A percentile compares a stretch with the other conserved stretches of the same genome.
These are phyloP conservation scores for Paradoxurus hermaphroditus DNA, from an alignment of 2,113 vertebrate genomes.

Conservation along the genomic window DNA sequence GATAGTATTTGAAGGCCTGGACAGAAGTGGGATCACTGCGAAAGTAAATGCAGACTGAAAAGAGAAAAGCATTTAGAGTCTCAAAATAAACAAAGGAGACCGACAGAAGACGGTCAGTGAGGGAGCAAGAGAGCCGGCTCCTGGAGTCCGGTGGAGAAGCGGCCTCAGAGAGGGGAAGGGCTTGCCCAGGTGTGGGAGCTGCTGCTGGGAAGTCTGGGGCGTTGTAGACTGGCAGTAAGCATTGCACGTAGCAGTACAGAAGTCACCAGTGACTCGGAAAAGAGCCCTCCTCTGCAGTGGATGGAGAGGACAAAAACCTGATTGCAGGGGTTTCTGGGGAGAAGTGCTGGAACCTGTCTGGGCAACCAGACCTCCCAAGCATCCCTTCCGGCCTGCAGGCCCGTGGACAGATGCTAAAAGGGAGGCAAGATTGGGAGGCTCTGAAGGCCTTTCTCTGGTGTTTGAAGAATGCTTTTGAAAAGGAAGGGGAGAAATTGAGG, in stretches of 20 bases:
- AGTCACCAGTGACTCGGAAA: neutral
- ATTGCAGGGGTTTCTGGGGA: neutral
- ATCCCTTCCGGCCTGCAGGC: neutral
- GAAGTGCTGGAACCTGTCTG: neutral
- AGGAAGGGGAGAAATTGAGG: neutral
- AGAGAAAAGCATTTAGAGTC: neutral
- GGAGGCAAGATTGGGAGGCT: too few relatives aligned
- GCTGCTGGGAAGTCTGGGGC: neutral
- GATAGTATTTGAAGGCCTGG: neutral
- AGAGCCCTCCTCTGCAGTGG: neutral
- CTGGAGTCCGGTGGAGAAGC: neutral
- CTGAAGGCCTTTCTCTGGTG: neutral
- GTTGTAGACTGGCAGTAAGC: neutral
- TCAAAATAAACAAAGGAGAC: neutral
- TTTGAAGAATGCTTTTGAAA: neutral
- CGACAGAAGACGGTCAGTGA: neutral
- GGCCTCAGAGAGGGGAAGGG: neutral
- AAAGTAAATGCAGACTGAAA: neutral
- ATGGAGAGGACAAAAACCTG: neutral
- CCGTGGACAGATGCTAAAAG: neutral
- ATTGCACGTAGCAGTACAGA: neutral
- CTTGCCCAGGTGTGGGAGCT: too few relatives aligned
- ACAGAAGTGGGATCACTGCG: neutral
- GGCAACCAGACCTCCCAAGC: neutral
- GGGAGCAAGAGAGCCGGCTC: neutral